Conservation (phyloP, 1,140 invertebrate species). For the Drosophila auraria region DNA sequence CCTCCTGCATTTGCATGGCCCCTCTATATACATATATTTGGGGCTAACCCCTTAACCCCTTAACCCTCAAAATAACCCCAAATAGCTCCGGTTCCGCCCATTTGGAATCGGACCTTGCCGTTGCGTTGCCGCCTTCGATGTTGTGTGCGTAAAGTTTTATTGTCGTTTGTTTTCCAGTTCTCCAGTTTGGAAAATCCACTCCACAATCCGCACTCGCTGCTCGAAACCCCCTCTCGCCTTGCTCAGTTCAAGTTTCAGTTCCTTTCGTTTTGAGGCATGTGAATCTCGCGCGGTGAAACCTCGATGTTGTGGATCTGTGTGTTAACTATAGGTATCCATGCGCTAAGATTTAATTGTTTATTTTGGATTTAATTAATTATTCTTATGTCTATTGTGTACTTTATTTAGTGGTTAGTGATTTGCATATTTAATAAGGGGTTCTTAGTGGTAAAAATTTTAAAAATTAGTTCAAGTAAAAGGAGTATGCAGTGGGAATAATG, state of each 20-base stretch:
- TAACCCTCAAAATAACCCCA: constrained; percentile 13
- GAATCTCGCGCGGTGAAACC: constrained; percentile 65
- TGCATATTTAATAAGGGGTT: background rate
- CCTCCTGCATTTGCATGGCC: constrained; percentile 60
- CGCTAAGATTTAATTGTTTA: constrained; percentile 38
- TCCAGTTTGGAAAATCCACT: constrained; percentile 71
- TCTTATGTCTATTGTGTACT: background rate
- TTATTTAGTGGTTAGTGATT: background rate
- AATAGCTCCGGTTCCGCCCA: constrained; percentile 32
- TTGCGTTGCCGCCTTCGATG: constrained; percentile 77
- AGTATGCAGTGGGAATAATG: too few relatives aligned
- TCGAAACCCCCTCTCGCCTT: constrained; percentile 57
- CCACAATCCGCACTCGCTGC: constrained; percentile 67
- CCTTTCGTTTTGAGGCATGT: constrained; percentile 80
- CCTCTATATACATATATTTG: constrained; percentile 9
- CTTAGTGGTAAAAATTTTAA: too few relatives aligned
- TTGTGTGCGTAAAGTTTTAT: constrained; percentile 79
- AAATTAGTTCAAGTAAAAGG: too few relatives aligned
- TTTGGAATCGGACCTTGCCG: constrained; percentile 28
- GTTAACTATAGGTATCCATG: constrained; percentile 67
- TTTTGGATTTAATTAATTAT: background rate
- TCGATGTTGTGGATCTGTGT: constrained; percentile 85
- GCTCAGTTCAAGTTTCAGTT: constrained; percentile 67
- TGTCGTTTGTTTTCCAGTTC: constrained; percentile 78
- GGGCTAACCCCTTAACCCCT: constrained; percentile 20